Conservation (phyloP, 2,888 invertebrate genomes). For the Tetragonisca angustula region DNA sequence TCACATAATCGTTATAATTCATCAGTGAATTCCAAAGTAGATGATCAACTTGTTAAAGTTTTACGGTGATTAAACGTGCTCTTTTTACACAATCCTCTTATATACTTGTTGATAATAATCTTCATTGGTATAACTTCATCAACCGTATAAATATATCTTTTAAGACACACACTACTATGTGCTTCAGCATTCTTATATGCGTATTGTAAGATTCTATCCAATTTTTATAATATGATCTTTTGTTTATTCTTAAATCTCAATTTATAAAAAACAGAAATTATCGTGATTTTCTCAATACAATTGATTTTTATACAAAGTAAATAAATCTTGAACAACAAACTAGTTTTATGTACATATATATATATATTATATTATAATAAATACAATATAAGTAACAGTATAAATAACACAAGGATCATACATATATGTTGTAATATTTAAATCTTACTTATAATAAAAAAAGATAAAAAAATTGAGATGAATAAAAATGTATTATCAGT, state of each 20-base stretch:
- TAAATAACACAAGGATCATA: too few species aligned
- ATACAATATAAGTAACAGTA: not conserved
- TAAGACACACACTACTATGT: not conserved
- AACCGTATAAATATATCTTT: constrained; percentile 19
- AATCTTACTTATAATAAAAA: too few species aligned
- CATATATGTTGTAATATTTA: too few species aligned
- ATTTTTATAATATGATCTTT: not conserved
- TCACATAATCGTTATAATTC: constrained; percentile 31
- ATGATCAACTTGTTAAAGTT: constrained; percentile 60
- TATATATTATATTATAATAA: not conserved
- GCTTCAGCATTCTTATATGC: not conserved
- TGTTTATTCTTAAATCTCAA: not conserved
- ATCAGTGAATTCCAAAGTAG: not conserved
- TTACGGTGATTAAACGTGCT: constrained; percentile 50
- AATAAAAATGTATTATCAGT: too few species aligned
- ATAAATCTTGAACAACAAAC: not conserved
- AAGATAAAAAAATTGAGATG: too few species aligned
- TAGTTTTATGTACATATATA: not conserved
- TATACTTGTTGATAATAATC: constrained; percentile 44
- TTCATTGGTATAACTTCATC: constrained; percentile 19
- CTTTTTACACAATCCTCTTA: constrained; percentile 15
- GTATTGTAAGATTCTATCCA: not conserved
- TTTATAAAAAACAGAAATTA: not conserved
- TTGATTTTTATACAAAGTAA: not conserved
- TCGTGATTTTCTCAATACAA: too few species aligned